Percentiles rank a stretch among this genome's conserved stretches.
Evolutionary conservation across 1,140 invertebrate genomes (phyloP).

Genomic region (Neotoxoptera formosana): DNA sequence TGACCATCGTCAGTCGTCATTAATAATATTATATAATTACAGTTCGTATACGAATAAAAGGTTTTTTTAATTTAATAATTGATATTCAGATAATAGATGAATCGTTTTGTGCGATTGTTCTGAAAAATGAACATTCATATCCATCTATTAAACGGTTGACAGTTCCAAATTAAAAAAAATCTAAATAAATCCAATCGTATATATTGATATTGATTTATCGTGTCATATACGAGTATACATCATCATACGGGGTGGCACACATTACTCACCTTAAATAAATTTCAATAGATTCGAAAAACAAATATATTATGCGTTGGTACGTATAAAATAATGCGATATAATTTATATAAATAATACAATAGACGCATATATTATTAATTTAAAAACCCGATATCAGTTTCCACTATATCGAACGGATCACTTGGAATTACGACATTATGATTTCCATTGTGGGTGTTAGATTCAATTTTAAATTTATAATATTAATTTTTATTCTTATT

Average conservation of each 20-base stretch:
- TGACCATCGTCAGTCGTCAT: background rate
- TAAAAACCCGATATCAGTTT: background rate
- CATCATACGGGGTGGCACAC: background rate
- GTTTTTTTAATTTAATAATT: conserved; percentile 17
- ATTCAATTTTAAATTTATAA: too few relatives aligned
- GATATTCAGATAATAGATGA: background rate
- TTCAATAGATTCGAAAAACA: background rate
- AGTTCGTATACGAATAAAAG: background rate
- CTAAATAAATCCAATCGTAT: background rate
- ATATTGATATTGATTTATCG: background rate
- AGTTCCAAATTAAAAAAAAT: background rate
- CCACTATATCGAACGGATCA: background rate
- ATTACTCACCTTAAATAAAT: conserved; percentile 27
- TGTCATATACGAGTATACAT: background rate
- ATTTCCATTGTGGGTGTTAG: background rate
- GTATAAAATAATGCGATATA: background rate
- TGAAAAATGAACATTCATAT: background rate
- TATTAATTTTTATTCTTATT: too few relatives aligned
- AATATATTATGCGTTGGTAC: background rate
- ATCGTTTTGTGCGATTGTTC: background rate
- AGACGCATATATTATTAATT: background rate
- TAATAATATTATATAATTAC: conserved; percentile 17
- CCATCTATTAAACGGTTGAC: background rate
- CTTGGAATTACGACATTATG: background rate
- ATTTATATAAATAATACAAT: background rate